These are phyloP conservation scores for Typhlichthys eigenmanni DNA, from an alignment of 2,797 vertebrate genomes.

Conservation along the genomic window DNA sequence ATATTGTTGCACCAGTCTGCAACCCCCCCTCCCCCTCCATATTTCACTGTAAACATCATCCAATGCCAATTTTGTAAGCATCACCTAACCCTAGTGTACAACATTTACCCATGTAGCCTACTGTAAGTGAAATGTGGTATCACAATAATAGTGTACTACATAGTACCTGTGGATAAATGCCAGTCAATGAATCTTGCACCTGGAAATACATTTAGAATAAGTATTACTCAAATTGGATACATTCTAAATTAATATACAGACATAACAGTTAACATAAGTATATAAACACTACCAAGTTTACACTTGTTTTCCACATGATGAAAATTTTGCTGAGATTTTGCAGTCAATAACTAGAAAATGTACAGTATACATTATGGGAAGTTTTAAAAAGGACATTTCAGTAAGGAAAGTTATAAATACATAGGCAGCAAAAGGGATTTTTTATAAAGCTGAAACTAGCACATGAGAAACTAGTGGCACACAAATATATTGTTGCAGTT, in stretches of 20 bases:
- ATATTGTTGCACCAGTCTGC: no score
- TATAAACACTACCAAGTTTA: background rate
- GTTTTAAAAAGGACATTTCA: background rate
- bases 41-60: background rate
- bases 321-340: background rate
- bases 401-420: no score
- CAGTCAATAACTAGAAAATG: background rate
- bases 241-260: background rate
- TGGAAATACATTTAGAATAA: slow-evolving; percentile 2
- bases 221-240: background rate
- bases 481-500: no score
- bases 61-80: background rate
- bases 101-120: background rate
- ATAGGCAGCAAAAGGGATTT: no score
- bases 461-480: no score
- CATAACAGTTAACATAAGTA: background rate
- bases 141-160: background rate
- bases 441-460: no score
- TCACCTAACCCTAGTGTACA: slow-evolving; percentile 1
- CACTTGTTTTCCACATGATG: no score
- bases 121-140: slow-evolving; percentile 4
- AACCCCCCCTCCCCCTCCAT: background rate
- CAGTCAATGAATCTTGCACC: background rate
- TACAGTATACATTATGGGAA: background rate
- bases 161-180: background rate